A percentile compares a stretch with the other conserved stretches of the same genome.
These are phyloP conservation scores for Sceloporus undulatus DNA, from an alignment of 2,113 vertebrate genomes.

Conservation along the genomic window DNA sequence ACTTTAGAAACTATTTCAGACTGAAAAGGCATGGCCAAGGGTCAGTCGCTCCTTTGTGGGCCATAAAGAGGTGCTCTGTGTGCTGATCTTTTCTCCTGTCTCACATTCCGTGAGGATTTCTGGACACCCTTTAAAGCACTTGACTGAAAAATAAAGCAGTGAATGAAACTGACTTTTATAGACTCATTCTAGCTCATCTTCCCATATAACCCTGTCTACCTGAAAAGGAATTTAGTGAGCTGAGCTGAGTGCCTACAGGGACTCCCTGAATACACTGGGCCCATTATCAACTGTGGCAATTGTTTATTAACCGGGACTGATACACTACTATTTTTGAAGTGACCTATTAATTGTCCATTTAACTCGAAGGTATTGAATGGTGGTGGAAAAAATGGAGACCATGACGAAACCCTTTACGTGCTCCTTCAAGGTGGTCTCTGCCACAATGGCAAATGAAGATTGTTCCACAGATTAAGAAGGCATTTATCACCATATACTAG, in stretches of 20 bases:
- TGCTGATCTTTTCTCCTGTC: constrained; percentile 89
- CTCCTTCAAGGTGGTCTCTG: constrained; percentile 88
- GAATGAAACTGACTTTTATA: constrained; percentile 99
- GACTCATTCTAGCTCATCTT: constrained; percentile 99
- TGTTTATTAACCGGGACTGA: constrained; percentile 85
- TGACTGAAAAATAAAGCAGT: constrained; percentile 94
- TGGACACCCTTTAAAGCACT: constrained; percentile 86
- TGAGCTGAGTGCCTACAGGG: constrained; percentile 86
- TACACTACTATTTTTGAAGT: constrained; percentile 85
- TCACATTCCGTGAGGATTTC: constrained; percentile 87
- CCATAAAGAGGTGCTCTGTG: constrained; percentile 83
- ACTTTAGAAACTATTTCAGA: constrained; percentile 86
- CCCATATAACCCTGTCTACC: constrained; percentile 91
- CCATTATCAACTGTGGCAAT: constrained; percentile 81
- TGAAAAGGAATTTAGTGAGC: constrained; percentile 90
- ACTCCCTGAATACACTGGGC: constrained; percentile 81
- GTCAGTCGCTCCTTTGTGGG: constrained; percentile 86
- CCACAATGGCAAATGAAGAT: constrained; percentile 80
- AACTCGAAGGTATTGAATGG: constrained; percentile 90
- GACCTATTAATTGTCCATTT: constrained; percentile 98
- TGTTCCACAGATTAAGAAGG: constrained; percentile 91
- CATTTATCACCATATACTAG: constrained; percentile 83
- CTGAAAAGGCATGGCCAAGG: constrained; percentile 83
- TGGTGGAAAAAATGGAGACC: constrained; percentile 89
- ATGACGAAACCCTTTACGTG: constrained; percentile 93